A percentile compares a stretch with the other conserved stretches of the same genome.
phyloP scores from a whole-genome alignment of 2,113 vertebrate genomes.

The Salminus brasiliensis region DNA sequence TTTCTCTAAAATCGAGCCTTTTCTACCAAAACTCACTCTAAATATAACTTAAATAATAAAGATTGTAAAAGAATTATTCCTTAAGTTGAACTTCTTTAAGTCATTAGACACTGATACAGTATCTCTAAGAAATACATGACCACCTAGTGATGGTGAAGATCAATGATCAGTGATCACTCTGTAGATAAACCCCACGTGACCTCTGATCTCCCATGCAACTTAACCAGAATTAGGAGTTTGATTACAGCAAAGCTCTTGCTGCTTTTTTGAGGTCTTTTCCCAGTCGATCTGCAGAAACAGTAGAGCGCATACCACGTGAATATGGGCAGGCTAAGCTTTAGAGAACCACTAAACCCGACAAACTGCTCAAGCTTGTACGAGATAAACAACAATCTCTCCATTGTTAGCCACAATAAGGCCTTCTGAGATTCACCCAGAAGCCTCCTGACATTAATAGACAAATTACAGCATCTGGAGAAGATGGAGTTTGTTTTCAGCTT shows the following conservation, averaged over 20 bases:
- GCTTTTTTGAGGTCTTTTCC: background rate
- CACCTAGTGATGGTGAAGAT: background rate
- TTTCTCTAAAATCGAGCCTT: too few species aligned
- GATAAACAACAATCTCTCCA: constrained; percentile 18
- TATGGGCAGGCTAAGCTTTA: background rate
- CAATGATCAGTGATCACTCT: background rate
- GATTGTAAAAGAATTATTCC: too few species aligned
- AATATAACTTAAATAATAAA: too few species aligned
- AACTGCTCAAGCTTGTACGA: background rate
- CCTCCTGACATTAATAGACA: constrained; percentile 45
- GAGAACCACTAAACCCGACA: background rate
- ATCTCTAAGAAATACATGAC: too few species aligned
- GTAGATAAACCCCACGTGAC: background rate
- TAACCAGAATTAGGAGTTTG: background rate
- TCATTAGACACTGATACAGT: too few species aligned
- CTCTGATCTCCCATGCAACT: background rate
- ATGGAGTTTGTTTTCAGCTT: constrained; percentile 41
- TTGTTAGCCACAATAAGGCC: background rate
- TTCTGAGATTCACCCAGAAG: constrained; percentile 26
- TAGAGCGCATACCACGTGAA: background rate
- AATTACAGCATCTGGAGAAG: constrained; percentile 48
- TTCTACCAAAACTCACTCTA: too few species aligned
- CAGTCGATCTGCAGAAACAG: background rate
- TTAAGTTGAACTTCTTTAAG: too few species aligned
- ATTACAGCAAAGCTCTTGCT: background rate